These are phyloP conservation scores for Calephelis nemesis DNA, from an alignment of 1,140 invertebrate species.

Conservation along the genomic window DNA sequence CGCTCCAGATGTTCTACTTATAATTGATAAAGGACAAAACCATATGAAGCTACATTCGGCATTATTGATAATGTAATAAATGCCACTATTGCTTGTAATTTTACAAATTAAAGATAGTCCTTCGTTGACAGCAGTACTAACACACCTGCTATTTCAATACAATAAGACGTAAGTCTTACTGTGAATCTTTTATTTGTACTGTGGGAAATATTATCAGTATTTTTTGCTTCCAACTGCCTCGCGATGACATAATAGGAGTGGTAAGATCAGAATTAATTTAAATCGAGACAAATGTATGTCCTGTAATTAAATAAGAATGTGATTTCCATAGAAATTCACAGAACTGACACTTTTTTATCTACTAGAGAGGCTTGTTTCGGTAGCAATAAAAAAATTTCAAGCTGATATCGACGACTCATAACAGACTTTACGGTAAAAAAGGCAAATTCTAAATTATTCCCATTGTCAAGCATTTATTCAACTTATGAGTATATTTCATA, in stretches of 20 bases:
- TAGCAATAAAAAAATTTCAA: too few relatives aligned
- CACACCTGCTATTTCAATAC: conserved; percentile 43
- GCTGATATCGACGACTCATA: too few relatives aligned
- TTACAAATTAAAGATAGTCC: not conserved
- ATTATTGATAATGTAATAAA: not conserved
- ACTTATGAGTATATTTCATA: too few relatives aligned
- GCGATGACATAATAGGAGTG: conserved; percentile 34
- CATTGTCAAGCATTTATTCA: too few relatives aligned
- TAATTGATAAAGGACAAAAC: not conserved
- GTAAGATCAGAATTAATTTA: not conserved
- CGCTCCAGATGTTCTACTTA: conserved; percentile 19
- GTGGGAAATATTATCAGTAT: conserved; percentile 45
- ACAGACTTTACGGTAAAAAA: too few relatives aligned
- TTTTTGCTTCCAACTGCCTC: conserved; percentile 42
- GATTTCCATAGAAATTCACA: too few relatives aligned
- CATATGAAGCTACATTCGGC: not conserved
- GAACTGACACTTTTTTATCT: too few relatives aligned
- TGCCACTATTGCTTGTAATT: conserved; percentile 2
- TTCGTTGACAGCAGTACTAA: conserved; percentile 12
- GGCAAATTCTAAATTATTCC: too few relatives aligned
- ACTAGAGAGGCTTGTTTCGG: too few relatives aligned
- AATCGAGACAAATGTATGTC: not conserved
- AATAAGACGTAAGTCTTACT: conserved; percentile 37
- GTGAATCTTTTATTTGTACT: conserved; percentile 44
- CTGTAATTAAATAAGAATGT: not conserved